Conservation (phyloP, 2,888 invertebrate genomes). For the Polyommatus iphigenia region DNA sequence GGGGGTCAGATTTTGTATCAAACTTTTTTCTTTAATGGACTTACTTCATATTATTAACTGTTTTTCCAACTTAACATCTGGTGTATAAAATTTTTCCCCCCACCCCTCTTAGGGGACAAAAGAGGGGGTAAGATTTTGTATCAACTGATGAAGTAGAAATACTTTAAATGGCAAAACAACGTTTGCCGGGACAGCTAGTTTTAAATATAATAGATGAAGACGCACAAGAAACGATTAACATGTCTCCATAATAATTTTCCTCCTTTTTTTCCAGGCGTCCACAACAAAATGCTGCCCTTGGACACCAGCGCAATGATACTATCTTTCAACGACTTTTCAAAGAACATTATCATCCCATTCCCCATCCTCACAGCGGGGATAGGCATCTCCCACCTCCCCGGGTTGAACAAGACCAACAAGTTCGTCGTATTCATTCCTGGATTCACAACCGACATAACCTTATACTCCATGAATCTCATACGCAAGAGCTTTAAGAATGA, state of each 20-base stretch:
- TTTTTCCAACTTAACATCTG: no score
- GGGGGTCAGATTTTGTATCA: no score
- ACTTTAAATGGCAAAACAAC: no score
- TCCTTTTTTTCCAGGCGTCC: constrained; percentile 53
- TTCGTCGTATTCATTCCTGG: constrained; percentile 67
- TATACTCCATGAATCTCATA: constrained; percentile 59
- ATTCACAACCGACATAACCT: constrained; percentile 65
- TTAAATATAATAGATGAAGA: no score
- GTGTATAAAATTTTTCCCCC: no score
- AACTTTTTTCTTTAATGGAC: no score
- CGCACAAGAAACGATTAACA: no score
- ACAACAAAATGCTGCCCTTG: constrained; percentile 53
- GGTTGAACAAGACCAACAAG: constrained; percentile 56
- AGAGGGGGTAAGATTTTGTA: no score
- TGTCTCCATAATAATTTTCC: not conserved
- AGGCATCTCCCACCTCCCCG: constrained; percentile 53
- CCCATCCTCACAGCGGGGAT: constrained; percentile 55
- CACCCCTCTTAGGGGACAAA: no score
- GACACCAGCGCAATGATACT: constrained; percentile 52
- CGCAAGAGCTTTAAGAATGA: constrained; percentile 60
- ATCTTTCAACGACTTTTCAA: constrained; percentile 59
- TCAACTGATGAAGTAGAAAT: no score
- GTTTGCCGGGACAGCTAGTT: no score
- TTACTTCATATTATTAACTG: no score
- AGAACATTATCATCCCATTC: constrained; percentile 50